Conservation (phyloP, 2,888 invertebrate genomes). For the Argyra leucocephala region DNA sequence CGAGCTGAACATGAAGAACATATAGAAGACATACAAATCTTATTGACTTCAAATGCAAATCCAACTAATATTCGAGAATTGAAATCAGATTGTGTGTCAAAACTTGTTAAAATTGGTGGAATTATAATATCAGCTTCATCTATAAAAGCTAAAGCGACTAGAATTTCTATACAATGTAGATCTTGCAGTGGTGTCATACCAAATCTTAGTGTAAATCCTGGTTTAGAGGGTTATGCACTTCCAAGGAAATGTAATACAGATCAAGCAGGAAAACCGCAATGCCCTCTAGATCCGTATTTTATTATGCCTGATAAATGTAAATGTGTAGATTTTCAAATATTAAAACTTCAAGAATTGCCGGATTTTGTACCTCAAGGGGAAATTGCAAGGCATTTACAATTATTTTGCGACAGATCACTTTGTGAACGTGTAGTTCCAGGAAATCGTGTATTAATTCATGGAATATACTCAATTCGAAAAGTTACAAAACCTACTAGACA, state of each 20-base stretch:
- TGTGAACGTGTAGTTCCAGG: conserved; percentile 96
- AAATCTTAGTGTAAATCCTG: conserved; percentile 84
- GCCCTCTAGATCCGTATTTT: conserved; percentile 95
- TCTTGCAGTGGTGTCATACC: conserved; percentile 83
- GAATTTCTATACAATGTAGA: conserved; percentile 90
- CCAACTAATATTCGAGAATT: conserved; percentile 72
- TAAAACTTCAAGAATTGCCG: conserved; percentile 95
- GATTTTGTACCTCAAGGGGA: conserved; percentile 88
- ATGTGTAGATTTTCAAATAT: conserved; percentile 94
- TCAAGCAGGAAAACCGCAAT: conserved; percentile 83
- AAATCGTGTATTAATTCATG: conserved; percentile 83
- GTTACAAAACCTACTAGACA: conserved; percentile 53
- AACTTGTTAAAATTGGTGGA: conserved; percentile 88
- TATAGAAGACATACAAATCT: conserved; percentile 85
- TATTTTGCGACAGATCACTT: conserved; percentile 84
- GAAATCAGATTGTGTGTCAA: conserved; percentile 88
- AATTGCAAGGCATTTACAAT: conserved; percentile 89
- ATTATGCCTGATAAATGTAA: conserved; percentile 96
- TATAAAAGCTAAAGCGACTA: conserved; percentile 89
- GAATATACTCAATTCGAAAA: conserved; percentile 94
- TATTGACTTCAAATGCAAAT: conserved; percentile 74
- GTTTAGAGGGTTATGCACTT: conserved; percentile 89
- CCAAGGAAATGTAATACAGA: conserved; percentile 94
- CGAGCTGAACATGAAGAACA: conserved; percentile 82
- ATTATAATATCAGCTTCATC: conserved; percentile 90